Evolutionary conservation across 2,113 vertebrate genomes (phyloP), one percentile per base, ranked within the genome.

Genomic region (Hucho hucho): DNA sequence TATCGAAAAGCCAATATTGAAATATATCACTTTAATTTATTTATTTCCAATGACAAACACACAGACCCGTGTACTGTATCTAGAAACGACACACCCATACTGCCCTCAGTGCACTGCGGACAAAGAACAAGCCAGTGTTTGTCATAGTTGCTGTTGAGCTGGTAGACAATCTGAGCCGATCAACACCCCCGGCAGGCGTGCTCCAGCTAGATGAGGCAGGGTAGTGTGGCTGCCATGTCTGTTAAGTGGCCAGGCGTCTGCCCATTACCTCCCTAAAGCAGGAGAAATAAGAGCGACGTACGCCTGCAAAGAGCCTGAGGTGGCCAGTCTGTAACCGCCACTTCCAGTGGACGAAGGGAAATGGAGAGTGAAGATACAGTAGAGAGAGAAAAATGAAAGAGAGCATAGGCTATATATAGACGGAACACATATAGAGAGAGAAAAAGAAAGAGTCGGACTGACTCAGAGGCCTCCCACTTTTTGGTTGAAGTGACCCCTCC

Each of bases 121-220:
- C n/a, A 9, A 9, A 11, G 61, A 63, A 20, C 61, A 22, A 63
- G 9, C 22, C 20, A 3, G 61, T n/a, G 18, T 25, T 25, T 63
- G 9, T 63, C 61, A 18, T 22, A 63, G 61, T 63, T 7, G 70
- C 46, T 49, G 20, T 56, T 14, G 64, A 16, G 5, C 66, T 73
- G 69, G 47, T 47, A 67, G 37, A 56, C 28, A 69, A 47, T 65
- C 37, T 69, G 72, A 46, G 26, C 28, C 64, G 47, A 74, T 76
- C 64, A 83, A 79, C 32, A 25, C 73, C 59, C 20, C 46, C 58
- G 59, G 32, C 69, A 1, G 18, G 58, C 20, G 13, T 64, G 74
- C 14, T 49, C 22, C 18, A 70, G 56, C 63, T 16, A 63, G 74
- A 76, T 64, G 25, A 68, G 59, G 67, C 56, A 7, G 61, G 22